Conservation (phyloP, 2,113 vertebrate species). For the Lipophrys pholis region DNA sequence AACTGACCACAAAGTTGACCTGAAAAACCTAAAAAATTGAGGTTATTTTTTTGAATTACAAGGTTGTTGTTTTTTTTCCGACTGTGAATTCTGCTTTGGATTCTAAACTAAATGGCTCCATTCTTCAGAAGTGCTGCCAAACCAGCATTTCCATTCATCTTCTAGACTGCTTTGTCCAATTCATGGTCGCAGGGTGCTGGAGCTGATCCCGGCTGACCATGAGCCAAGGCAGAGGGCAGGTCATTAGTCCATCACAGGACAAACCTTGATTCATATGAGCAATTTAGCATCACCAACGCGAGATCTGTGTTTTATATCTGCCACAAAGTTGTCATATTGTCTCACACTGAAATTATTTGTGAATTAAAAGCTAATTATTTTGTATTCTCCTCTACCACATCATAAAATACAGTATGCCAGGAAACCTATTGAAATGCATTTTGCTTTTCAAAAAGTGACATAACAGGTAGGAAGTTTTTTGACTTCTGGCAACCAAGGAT, state of each 20-base stretch:
- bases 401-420: constrained; percentile 21
- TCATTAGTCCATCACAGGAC: too few species aligned
- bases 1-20: too few species aligned
- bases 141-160: not conserved
- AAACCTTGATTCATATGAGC: too few species aligned
- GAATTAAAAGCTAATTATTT: not conserved
- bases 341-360: not conserved
- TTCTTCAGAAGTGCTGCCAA: not conserved
- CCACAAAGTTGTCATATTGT: not conserved
- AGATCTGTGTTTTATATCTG: not conserved
- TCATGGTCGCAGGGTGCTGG: too few species aligned
- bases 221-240: too few species aligned
- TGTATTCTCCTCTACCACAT: constrained; percentile 6
- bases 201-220: too few species aligned
- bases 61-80: too few species aligned
- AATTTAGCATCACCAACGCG: too few species aligned
- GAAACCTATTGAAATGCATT: not conserved
- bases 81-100: not conserved
- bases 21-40: too few species aligned
- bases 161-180: not conserved
- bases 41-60: not conserved
- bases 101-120: not conserved
- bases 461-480: constrained; percentile 17
- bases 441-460: constrained; percentile 5
- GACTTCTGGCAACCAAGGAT: constrained; percentile 7